Evolutionary conservation across 2,888 invertebrate genomes (phyloP).

Genomic region (Tipula helvola): DNA sequence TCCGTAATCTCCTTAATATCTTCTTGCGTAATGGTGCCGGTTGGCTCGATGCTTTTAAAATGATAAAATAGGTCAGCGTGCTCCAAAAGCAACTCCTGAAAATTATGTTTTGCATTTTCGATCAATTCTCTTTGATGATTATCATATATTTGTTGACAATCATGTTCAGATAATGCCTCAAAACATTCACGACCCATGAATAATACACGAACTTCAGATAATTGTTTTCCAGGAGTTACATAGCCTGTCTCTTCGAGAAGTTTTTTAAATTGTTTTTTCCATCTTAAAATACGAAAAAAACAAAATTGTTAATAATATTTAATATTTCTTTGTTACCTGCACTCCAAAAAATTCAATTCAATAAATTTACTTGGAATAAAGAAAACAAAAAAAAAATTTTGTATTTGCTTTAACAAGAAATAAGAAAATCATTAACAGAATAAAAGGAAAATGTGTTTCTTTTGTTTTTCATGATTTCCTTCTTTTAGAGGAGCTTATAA

Average conservation of each 20-base stretch:
- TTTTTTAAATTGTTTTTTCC: slow-evolving; percentile 89
- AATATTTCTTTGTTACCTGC: background rate
- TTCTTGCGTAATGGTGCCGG: slow-evolving; percentile 84
- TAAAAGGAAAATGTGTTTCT: background rate
- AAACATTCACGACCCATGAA: slow-evolving; percentile 93
- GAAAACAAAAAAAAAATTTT: background rate
- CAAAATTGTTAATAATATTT: slow-evolving; percentile 12
- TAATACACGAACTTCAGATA: slow-evolving; percentile 78
- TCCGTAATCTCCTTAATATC: slow-evolving; percentile 90
- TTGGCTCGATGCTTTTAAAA: slow-evolving; percentile 79
- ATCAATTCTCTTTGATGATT: slow-evolving; percentile 85
- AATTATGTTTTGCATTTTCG: slow-evolving; percentile 78
- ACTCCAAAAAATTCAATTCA: background rate
- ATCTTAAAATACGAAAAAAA: slow-evolving; percentile 41
- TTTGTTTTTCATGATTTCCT: background rate
- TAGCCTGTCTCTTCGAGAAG: slow-evolving; percentile 87
- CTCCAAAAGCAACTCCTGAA: slow-evolving; percentile 84
- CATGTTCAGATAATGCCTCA: slow-evolving; percentile 78
- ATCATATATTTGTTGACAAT: slow-evolving; percentile 86
- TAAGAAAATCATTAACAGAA: background rate
- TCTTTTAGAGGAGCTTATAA: background rate
- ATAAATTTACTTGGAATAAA: background rate
- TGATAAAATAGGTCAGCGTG: slow-evolving; percentile 89
- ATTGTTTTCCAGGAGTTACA: slow-evolving; percentile 88
- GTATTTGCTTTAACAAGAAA: background rate